A percentile compares a stretch with the other conserved stretches of the same genome.
These are phyloP conservation scores for Phoronis australis DNA, from an alignment of 2,888 invertebrate genomes.

Conservation along the genomic window DNA sequence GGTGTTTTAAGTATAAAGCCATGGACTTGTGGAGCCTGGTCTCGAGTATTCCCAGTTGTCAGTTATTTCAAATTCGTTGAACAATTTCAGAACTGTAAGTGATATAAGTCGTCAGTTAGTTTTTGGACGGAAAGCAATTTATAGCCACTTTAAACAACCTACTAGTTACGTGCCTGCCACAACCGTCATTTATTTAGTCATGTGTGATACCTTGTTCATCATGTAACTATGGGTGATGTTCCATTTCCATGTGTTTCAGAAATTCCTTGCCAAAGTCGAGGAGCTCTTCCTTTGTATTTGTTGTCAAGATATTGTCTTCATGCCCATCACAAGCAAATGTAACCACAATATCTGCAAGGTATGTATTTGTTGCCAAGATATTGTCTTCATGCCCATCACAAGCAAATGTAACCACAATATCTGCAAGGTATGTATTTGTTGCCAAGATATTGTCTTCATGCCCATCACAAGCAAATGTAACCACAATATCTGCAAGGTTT, in stretches of 20 bases:
- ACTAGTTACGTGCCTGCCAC: too few species aligned
- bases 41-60: too few species aligned
- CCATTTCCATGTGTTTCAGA: constrained; percentile 44
- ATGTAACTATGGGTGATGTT: too few species aligned
- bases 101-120: too few species aligned
- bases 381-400: constrained; percentile 67
- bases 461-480: constrained; percentile 70
- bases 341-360: constrained; percentile 72
- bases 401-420: constrained; percentile 71
- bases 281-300: constrained; percentile 72
- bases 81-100: too few species aligned
- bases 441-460: constrained; percentile 66
- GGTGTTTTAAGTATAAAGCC: too few species aligned
- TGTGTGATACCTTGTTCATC: too few species aligned
- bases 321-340: constrained; percentile 70
- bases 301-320: constrained; percentile 68
- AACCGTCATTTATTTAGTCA: too few species aligned
- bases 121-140: too few species aligned
- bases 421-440: constrained; percentile 68
- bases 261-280: constrained; percentile 63
- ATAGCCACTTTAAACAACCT: too few species aligned
- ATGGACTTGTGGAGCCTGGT: too few species aligned
- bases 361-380: constrained; percentile 69
- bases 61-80: too few species aligned
- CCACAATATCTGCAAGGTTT: constrained; percentile 76